A percentile compares a stretch with the other conserved stretches of the same genome.
Evolutionary conservation across 2,113 vertebrate genomes (phyloP).

Genomic region (Diadophis punctatus): DNA sequence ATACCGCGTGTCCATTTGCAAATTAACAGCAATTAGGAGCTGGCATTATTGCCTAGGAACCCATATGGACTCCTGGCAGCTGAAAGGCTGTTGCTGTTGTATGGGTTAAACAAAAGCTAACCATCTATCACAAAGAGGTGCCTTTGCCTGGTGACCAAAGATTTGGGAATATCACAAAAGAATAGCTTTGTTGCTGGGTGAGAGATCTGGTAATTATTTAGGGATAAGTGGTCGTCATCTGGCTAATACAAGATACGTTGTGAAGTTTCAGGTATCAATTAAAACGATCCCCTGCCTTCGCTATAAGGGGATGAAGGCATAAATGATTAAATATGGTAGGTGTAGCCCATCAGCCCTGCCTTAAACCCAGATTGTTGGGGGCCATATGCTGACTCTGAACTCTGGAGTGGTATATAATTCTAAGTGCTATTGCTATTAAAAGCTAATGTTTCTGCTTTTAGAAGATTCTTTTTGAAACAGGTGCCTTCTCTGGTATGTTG

Average conservation of each 20-base stretch:
- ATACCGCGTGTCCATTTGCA: not conserved
- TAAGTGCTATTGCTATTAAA: not conserved
- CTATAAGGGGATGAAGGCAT: not conserved
- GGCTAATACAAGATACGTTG: not conserved
- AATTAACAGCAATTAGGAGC: conserved; percentile 31
- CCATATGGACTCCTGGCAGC: conserved; percentile 8
- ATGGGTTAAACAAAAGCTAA: not conserved
- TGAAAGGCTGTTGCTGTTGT: not conserved
- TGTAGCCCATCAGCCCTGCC: not conserved
- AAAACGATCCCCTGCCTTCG: not conserved
- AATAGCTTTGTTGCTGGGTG: not conserved
- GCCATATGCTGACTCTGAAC: not conserved
- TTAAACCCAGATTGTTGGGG: not conserved
- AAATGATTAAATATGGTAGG: not conserved
- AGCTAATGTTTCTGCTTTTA: not conserved
- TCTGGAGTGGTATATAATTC: not conserved
- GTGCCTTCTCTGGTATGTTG: not conserved
- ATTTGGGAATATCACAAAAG: not conserved
- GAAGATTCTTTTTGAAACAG: not conserved
- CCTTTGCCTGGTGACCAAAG: not conserved
- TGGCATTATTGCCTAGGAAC: not conserved
- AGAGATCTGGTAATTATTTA: not conserved
- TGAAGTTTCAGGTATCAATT: not conserved
- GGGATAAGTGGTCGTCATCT: not conserved
- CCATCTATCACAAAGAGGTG: not conserved